Conservation (phyloP, 2,888 invertebrate genomes). For the Hemistola chrysoprasaria region DNA sequence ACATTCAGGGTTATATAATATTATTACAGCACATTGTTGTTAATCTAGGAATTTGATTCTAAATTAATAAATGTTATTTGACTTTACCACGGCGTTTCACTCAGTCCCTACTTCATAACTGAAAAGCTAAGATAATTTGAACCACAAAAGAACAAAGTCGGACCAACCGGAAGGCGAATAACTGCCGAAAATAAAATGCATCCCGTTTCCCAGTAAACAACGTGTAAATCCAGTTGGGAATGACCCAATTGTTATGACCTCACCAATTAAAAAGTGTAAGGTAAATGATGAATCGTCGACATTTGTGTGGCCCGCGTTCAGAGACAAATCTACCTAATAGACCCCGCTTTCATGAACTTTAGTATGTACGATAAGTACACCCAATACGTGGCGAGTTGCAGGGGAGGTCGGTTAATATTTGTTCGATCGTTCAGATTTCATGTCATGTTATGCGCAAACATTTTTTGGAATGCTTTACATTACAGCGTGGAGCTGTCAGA, state of each 20-base stretch:
- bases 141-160: conserved; percentile 15
- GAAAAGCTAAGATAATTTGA: not conserved
- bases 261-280: conserved; percentile 79
- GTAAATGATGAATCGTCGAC: conserved; percentile 56
- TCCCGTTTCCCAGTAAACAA: conserved; percentile 43
- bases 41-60: conserved; percentile 8
- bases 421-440: too few species aligned
- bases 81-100: not conserved
- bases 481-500: too few species aligned
- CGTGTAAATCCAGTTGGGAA: conserved; percentile 61
- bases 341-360: too few species aligned
- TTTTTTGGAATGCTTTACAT: too few species aligned
- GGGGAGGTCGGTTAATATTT: too few species aligned
- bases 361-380: too few species aligned
- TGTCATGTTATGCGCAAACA: too few species aligned
- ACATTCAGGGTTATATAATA: too few species aligned
- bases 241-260: conserved; percentile 79
- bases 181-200: conserved; percentile 41
- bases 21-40: conserved; percentile 9
- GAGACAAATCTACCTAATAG: too few species aligned
- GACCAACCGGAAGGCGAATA: conserved; percentile 40
- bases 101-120: conserved; percentile 3
- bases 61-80: conserved; percentile 16
- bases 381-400: too few species aligned
- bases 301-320: conserved; percentile 8